Evolutionary conservation across 2,888 invertebrate species (phyloP).

Genomic region (Alentia gelatinosa): DNA sequence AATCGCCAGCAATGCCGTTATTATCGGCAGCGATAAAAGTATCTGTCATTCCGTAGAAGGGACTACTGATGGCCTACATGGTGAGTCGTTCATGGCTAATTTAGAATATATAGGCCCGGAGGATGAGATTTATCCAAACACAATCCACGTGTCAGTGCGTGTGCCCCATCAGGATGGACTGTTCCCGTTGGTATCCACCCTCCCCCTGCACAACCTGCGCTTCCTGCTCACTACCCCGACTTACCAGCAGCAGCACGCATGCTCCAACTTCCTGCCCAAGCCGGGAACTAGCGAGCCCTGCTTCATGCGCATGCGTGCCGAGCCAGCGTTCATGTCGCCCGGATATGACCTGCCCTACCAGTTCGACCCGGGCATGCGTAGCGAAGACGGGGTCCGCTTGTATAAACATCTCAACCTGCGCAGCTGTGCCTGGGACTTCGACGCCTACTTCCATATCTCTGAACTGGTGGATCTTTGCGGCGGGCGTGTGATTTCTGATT

Average conservation of each 20-base stretch:
- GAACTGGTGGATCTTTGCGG: constrained; percentile 81
- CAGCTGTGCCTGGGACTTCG: constrained; percentile 80
- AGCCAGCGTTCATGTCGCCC: constrained; percentile 48
- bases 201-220: constrained; percentile 79
- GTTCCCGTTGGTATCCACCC: constrained; percentile 81
- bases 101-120: constrained; percentile 77
- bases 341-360: constrained; percentile 72
- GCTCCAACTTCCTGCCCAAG: constrained; percentile 78
- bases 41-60: constrained; percentile 73
- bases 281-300: constrained; percentile 56
- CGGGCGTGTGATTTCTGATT: constrained; percentile 80
- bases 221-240: constrained; percentile 79
- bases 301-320: constrained; percentile 57
- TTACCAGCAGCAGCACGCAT: constrained; percentile 80
- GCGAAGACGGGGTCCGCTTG: constrained; percentile 72
- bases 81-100: constrained; percentile 80
- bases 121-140: constrained; percentile 77
- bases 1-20: constrained; percentile 75
- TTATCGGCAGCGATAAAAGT: constrained; percentile 74
- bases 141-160: constrained; percentile 78
- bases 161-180: constrained; percentile 81
- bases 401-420: constrained; percentile 80
- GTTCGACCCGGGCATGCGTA: constrained; percentile 73
- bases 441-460: constrained; percentile 81
- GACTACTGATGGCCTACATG: constrained; percentile 71